These are phyloP conservation scores for Drosophila pectinifera DNA, from an alignment of 1,140 invertebrate genomes.

Conservation along the genomic window DNA sequence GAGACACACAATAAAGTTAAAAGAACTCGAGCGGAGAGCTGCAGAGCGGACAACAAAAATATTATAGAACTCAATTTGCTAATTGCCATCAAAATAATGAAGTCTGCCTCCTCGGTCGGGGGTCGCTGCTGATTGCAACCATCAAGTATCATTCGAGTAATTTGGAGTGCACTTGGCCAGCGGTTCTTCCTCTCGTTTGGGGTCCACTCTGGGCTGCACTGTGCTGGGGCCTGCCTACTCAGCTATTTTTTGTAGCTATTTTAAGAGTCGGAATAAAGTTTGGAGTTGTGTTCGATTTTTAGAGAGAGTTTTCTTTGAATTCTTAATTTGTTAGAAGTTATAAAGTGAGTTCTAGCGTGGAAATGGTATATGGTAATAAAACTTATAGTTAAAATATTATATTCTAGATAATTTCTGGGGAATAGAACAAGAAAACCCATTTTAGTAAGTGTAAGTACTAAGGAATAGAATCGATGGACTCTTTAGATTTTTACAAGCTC, in stretches of 20 bases:
- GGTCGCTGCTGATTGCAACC: conserved; percentile 68
- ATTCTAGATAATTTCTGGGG: neutral
- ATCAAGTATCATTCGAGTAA: conserved; percentile 83
- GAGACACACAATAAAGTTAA: conserved; percentile 33
- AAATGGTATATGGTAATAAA: neutral
- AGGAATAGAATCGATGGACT: no score
- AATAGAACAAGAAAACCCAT: neutral
- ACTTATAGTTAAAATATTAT: no score
- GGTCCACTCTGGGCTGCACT: conserved; percentile 17
- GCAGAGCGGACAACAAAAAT: conserved; percentile 58
- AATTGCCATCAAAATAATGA: conserved; percentile 84
- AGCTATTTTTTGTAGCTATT: conserved; percentile 10
- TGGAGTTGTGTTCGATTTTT: neutral
- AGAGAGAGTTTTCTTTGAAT: neutral
- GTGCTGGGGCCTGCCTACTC: neutral
- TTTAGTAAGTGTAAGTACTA: no score
- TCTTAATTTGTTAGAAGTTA: no score
- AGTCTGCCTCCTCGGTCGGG: conserved; percentile 44
- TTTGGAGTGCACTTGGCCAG: conserved; percentile 71
- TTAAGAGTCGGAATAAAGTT: neutral
- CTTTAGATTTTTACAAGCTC: neutral
- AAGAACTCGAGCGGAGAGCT: conserved; percentile 19
- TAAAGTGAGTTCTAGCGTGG: neutral
- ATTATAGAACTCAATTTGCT: conserved; percentile 81
- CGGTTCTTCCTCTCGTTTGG: conserved; percentile 48